These are phyloP conservation scores for Phoxinus phoxinus DNA, from an alignment of 2,113 vertebrate species.

Conservation along the genomic window DNA sequence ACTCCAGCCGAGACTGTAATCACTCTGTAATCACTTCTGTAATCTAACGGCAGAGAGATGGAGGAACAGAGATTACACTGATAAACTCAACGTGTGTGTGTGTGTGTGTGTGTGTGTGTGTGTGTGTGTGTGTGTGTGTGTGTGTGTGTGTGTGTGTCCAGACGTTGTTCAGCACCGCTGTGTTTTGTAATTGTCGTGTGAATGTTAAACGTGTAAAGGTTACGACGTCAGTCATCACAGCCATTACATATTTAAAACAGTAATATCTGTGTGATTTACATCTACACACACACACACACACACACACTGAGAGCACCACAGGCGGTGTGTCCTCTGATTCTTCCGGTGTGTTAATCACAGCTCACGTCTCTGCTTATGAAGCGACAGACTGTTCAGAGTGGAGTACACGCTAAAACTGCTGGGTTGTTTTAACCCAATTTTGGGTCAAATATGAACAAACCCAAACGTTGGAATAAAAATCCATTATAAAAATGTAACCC, in stretches of 20 bases:
- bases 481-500: too few relatives aligned
- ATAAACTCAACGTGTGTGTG: background rate
- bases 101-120: too few relatives aligned
- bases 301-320: background rate
- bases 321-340: background rate
- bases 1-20: constrained; percentile 59
- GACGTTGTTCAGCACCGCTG: background rate
- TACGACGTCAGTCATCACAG: too few relatives aligned
- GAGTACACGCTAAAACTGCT: too few relatives aligned
- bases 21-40: constrained; percentile 34
- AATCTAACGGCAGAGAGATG: background rate
- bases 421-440: too few relatives aligned
- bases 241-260: too few relatives aligned
- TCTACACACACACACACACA: background rate
- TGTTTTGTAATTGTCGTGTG: background rate
- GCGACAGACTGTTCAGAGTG: background rate
- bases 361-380: background rate
- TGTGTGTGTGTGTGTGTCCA: too few relatives aligned
- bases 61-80: background rate
- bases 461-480: too few relatives aligned
- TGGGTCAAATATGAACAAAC: too few relatives aligned
- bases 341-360: constrained; percentile 2
- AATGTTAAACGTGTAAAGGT: constrained; percentile 14
- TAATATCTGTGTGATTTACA: too few relatives aligned
- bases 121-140: too few relatives aligned